phyloP scores from a whole-genome alignment of 2,113 vertebrate genomes.

The Alligator sinensis region DNA sequence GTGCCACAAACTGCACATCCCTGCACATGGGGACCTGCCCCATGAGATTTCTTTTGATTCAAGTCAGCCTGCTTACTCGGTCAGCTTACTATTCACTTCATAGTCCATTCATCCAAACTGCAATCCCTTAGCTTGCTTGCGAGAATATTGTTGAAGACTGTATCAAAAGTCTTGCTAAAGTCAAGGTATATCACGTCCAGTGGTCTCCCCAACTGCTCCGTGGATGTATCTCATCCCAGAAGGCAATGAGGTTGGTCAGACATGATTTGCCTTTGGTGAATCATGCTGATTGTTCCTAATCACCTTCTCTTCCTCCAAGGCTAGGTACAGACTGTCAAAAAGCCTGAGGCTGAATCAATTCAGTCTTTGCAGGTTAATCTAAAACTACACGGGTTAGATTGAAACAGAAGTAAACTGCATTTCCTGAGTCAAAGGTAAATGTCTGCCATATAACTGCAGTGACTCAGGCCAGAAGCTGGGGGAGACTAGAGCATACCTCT shows the following conservation, averaged over 20 bases:
- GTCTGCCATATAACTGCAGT: too few relatives aligned
- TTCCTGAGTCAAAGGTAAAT: too few relatives aligned
- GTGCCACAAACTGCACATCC: too few relatives aligned
- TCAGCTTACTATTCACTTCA: background rate
- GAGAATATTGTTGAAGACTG: background rate
- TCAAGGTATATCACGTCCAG: background rate
- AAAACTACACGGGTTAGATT: too few relatives aligned
- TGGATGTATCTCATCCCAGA: background rate
- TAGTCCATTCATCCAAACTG: background rate
- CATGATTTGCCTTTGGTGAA: background rate
- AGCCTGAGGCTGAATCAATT: background rate
- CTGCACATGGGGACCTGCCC: too few relatives aligned
- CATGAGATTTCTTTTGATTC: too few relatives aligned
- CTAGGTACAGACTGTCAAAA: background rate
- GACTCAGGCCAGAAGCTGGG: too few relatives aligned
- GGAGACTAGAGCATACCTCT: too few relatives aligned
- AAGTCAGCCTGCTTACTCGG: fast-evolving
- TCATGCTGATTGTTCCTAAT: background rate
- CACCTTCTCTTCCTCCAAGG: background rate
- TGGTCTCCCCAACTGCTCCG: background rate
- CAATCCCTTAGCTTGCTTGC: background rate
- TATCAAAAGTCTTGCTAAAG: background rate
- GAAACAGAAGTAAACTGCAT: too few relatives aligned
- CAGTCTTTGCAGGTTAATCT: too few relatives aligned
- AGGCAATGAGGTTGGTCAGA: background rate